Conservation (phyloP, 2,888 invertebrate genomes). For the Galerucella nymphaeae region DNA sequence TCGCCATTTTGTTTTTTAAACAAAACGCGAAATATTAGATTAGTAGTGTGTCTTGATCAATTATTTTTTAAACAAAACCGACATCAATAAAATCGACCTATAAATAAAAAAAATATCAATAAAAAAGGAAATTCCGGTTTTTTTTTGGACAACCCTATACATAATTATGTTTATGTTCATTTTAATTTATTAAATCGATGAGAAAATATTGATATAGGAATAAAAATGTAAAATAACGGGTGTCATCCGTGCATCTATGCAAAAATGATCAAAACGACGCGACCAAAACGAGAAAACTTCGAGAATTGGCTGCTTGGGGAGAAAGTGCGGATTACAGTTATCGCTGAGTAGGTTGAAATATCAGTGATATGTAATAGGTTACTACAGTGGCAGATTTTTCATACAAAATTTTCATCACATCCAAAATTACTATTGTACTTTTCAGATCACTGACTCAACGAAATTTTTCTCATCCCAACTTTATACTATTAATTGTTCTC, state of each 20-base stretch:
- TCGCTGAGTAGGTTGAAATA: constrained; percentile 19
- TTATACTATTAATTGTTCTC: background rate
- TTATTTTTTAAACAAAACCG: no score
- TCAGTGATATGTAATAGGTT: background rate
- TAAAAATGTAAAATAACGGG: background rate
- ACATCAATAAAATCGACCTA: no score
- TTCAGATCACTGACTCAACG: background rate
- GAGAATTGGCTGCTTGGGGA: background rate
- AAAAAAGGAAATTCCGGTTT: no score
- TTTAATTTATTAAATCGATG: constrained; percentile 5
- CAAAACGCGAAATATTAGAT: no score
- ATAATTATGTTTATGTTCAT: no score
- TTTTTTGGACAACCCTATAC: no score
- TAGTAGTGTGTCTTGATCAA: no score
- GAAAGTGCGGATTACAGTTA: constrained; percentile 11
- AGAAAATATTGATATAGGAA: constrained; percentile 6
- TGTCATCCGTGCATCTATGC: constrained; percentile 7
- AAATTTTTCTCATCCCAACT: no score
- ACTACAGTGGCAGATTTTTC: background rate
- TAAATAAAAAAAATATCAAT: no score
- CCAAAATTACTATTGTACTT: background rate
- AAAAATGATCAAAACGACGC: constrained; percentile 27
- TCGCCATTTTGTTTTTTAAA: no score
- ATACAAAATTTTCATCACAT: background rate
- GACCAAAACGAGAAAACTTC: constrained; percentile 25